Base-by-base conservation (phyloP, 2,797 vertebrate species). In the Lacerta agilis region DNA sequence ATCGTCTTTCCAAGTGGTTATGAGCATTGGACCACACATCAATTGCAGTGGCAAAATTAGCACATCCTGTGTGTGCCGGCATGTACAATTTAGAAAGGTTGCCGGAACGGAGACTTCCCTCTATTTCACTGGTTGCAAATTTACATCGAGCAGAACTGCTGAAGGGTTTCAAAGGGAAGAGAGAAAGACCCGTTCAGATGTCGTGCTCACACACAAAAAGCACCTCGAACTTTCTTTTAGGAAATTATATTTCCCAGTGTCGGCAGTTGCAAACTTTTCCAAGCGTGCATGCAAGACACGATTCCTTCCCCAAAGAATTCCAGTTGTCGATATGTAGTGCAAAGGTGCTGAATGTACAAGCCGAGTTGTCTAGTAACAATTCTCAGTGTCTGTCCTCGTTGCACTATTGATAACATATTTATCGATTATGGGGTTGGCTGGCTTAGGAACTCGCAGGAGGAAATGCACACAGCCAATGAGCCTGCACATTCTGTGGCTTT, bases 321-420 rank as follows among this genome's bases (percentile, higher is more conserved):
- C 43, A 2, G 25, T 69, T 78, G 61, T 82, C 80, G 7, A 87
- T 87, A 83, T 2, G 17, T 5, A 41, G 61, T 43, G 25, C 72
- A 87, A 83, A 87, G 80, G 80, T 87, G 73, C 80, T 87, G 86
- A 83, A 25, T 41, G 61, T 69, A 67, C 43, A 78, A 76, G 45
- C 73, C n/a, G 29, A 36, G 15, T 55, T 77, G 64, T 87, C 72
- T 41, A 1, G 6, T 83, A 87, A 87, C 43, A 64, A 87, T 87
- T 10, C 73, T 6, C 25, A 5, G 29, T 78, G 73, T 69, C 80
- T 83, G 86, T 69, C 75, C 86, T 83, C 23, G 64, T 87, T 87
- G 86, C 86, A 76, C 61, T 83, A 87, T 87, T 83, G 86, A 87
- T 87, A 77, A 83, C 61, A 41, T 41, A 69, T 18, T 49, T 83